phyloP scores from a whole-genome alignment of 2,113 vertebrate genomes.

The Crotalus horridus region DNA sequence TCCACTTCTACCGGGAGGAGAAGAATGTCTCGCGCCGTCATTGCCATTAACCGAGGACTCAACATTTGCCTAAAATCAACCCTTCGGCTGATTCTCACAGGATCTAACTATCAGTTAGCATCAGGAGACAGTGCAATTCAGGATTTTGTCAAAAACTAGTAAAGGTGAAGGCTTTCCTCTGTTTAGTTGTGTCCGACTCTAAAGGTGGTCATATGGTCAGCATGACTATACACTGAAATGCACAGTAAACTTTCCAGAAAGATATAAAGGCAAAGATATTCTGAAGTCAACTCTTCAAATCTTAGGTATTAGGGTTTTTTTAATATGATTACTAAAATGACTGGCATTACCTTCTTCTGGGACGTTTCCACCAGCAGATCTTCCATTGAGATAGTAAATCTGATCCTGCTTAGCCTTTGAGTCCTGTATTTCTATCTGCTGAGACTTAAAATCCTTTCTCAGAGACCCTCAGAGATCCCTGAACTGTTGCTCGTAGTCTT shows the following conservation, averaged over 20 bases:
- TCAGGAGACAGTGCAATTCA: conserved; percentile 15
- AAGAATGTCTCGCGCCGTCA: too few relatives aligned
- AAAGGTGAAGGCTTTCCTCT: not conserved
- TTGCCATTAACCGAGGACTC: too few relatives aligned
- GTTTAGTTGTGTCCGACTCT: too few relatives aligned
- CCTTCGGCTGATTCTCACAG: conserved; percentile 38
- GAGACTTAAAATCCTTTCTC: not conserved
- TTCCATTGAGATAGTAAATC: not conserved
- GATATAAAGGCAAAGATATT: conserved; percentile 11
- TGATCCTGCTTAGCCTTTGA: not conserved
- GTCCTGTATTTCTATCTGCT: not conserved
- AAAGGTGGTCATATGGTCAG: too few relatives aligned
- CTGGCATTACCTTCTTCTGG: not conserved
- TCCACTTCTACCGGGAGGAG: too few relatives aligned
- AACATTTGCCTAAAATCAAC: conserved; percentile 47
- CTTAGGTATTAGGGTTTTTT: not conserved
- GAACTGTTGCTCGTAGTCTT: not conserved
- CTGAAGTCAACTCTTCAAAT: not conserved
- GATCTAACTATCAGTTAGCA: conserved; percentile 12
- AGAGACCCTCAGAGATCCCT: not conserved
- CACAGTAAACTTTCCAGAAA: not conserved
- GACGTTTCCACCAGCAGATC: not conserved
- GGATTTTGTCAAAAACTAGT: conserved; percentile 1
- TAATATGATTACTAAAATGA: not conserved
- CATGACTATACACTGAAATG: too few relatives aligned